phyloP scores from a whole-genome alignment of 1,140 invertebrate genomes.

The Leptinotarsa defecta region DNA sequence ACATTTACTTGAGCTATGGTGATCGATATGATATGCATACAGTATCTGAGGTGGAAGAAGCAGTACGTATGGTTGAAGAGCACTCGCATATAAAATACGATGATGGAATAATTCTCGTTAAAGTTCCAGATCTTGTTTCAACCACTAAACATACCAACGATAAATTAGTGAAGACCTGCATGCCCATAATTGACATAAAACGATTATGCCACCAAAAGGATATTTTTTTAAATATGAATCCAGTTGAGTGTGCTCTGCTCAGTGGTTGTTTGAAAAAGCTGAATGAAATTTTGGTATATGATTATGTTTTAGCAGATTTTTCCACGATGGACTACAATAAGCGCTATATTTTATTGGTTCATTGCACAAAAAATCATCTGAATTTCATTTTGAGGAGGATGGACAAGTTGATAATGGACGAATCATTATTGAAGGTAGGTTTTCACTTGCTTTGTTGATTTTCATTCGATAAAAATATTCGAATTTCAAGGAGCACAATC shows the following conservation, averaged over 20 bases:
- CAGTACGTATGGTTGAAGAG: background rate
- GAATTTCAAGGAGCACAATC: too few relatives aligned
- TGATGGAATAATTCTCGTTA: background rate
- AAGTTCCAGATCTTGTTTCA: background rate
- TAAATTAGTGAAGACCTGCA: too few relatives aligned
- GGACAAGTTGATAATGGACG: background rate
- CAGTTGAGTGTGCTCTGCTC: constrained; percentile 6
- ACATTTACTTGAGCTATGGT: constrained; percentile 8
- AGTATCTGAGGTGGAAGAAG: background rate
- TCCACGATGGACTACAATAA: background rate
- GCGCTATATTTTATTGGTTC: background rate
- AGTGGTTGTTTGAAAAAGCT: background rate
- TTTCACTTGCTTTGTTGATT: too few relatives aligned
- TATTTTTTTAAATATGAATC: background rate
- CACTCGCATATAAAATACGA: background rate
- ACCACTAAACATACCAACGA: background rate
- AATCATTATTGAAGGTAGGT: background rate
- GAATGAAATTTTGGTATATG: background rate
- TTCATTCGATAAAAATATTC: too few relatives aligned
- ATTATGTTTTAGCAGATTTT: background rate
- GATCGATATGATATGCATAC: constrained; percentile 13
- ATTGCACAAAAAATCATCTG: background rate
- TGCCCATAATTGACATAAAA: background rate
- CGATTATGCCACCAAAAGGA: background rate
- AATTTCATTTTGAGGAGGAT: background rate